Evolutionary conservation across 2,888 invertebrate species (phyloP).

Genomic region (Synanthedon tipuliformis): DNA sequence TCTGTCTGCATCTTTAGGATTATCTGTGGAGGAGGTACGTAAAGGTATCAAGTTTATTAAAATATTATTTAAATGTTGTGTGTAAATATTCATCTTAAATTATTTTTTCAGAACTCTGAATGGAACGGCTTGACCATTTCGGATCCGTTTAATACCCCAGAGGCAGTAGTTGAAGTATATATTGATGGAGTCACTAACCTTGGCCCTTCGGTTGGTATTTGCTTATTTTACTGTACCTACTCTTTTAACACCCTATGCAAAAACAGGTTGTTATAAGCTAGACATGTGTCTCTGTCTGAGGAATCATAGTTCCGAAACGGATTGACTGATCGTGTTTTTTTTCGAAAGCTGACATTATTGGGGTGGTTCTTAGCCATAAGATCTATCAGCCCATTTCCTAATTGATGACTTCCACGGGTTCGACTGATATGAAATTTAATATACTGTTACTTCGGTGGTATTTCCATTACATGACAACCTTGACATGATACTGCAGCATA

Average conservation of each 20-base stretch:
- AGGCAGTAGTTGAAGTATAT: slow-evolving; percentile 76
- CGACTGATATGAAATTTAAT: too few relatives aligned
- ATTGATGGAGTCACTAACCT: slow-evolving; percentile 76
- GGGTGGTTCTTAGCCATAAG: too few relatives aligned
- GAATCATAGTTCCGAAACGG: too few relatives aligned
- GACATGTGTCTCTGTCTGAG: too few relatives aligned
- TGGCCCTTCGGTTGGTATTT: slow-evolving; percentile 44
- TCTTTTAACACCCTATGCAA: too few relatives aligned
- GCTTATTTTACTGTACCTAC: background rate
- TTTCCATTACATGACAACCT: too few relatives aligned
- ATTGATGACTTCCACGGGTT: too few relatives aligned
- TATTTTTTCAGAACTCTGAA: slow-evolving; percentile 61
- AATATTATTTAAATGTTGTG: background rate
- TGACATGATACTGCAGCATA: too few relatives aligned
- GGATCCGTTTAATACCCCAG: slow-evolving; percentile 80
- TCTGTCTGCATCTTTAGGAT: slow-evolving; percentile 77
- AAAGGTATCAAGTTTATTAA: background rate
- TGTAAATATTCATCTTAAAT: background rate
- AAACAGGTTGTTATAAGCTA: too few relatives aligned
- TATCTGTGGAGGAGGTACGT: slow-evolving; percentile 76
- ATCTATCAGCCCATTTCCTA: too few relatives aligned
- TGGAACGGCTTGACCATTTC: slow-evolving; percentile 78
- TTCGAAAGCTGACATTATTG: too few relatives aligned
- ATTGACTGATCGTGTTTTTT: too few relatives aligned
- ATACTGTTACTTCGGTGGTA: background rate